Evolutionary conservation across 1,140 invertebrate genomes (phyloP), one percentile per base, ranked within the genome.

Genomic region (Chionoecetes opilio): DNA sequence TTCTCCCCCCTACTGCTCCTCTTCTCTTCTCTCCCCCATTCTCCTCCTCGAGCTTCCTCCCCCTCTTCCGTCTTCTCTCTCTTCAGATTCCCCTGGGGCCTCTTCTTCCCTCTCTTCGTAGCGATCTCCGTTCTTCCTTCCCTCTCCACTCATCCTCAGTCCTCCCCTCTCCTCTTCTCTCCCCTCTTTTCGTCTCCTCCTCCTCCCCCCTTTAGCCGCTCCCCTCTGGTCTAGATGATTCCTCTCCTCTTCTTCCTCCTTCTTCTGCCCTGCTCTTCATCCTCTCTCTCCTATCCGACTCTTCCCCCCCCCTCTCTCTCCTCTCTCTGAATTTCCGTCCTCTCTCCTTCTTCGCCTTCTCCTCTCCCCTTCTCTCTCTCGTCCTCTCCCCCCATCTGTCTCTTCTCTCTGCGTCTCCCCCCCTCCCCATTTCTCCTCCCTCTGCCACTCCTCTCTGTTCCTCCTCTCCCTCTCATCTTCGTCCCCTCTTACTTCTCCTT

Each of bases 81-180:
- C 46, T 9, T 17, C 21, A 14, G 14, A 14, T 85, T n/a, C 21
- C 32, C 32, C 82, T 84, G 5, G n/a, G n/a, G n/a, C n/a, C n/a
- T n/a, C n/a, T 84, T 21, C 32, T 21, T 84, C 32, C 21, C 82
- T 21, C 82, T 85, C 34, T 85, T n/a, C n/a, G n/a, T n/a, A n/a
- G n/a, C n/a, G n/a, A n/a, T 38, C 82, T 38, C 82, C 90, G 5
- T 38, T 91, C 53, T 91, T 32, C n/a, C 90, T 82, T 53, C 41
- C 35, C 31, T 29, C 29, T 53, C 75, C 53, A 75, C 90, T 91
- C n/a, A 0, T 31, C 32, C n/a, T 91, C 38, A 0, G 3, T 82
- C 90, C n/a, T 21, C 63, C 90, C 38, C 34, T 84, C 46, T 84
- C 82, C 32, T 26, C 26, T 32, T 38, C 34, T 37, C 82, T 86